Evolutionary conservation across 2,888 invertebrate species (phyloP), one percentile per base, ranked within the genome.

Genomic region (Campoplex nolae): DNA sequence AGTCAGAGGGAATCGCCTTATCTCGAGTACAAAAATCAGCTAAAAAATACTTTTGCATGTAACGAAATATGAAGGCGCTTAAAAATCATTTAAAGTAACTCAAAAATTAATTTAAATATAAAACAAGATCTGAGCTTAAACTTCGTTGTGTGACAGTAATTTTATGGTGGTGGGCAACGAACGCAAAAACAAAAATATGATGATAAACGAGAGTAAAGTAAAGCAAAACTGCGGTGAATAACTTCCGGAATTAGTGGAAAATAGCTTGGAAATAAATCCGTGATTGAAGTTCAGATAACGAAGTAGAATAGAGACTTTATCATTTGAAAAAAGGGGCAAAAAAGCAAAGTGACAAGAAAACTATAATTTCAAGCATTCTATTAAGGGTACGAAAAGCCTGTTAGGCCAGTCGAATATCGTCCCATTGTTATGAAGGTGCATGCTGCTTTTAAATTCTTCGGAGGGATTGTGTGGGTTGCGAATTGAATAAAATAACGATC

Each of bases 401-500:
- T 76, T 42, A 68, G 54, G 68, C 68, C 51, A 16, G 58, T 79
- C 70, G 54, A 70, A 79, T 42, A 16, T 70, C 70, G 89, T 86
- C 83, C 87, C 84, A 89, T 90, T 90, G 89, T 89, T 83, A 83
- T 28, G 51, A 65, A 62, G 83, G 84, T 81, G 85, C 75, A 82
- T 74, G 80, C 84, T 32, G 87, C 84, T 89, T 89, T 89, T 86
- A 89, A 90, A 90, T 85, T 80, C 76, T 65, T 87, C 79, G 74
- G 73, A 51, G 81, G 62, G 83, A 83, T 77, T 73, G 65, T 67
- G 79, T 56, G 77, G 88, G 67, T 32, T 73, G 85, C 83, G 88
- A 86, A 90, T 90, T 90, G 90, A 89, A 90, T 90, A 88, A 90
- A 90, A 86, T 87, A 88, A 89, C 89, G 90, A 90, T 89, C 88